Percentiles rank a stretch among this genome's conserved stretches.
phyloP scores from a whole-genome alignment of 2,113 vertebrate genomes.

The Lanius ludovicianus region DNA sequence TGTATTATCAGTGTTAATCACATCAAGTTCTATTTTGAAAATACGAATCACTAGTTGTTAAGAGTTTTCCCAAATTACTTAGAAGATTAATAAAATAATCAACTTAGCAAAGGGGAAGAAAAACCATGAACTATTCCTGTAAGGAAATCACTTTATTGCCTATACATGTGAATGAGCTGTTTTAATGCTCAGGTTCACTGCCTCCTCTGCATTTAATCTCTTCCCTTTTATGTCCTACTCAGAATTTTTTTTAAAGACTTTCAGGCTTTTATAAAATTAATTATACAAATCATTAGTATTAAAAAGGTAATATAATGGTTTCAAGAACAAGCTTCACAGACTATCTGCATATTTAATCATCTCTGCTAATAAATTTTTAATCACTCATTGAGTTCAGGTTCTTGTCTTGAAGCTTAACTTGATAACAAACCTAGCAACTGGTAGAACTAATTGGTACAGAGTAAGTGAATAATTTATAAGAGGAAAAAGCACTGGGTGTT shows the following conservation, averaged over 20 bases:
- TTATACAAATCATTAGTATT: slow-evolving; percentile 85
- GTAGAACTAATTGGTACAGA: slow-evolving; percentile 86
- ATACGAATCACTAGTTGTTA: not conserved
- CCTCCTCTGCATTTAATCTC: slow-evolving; percentile 66
- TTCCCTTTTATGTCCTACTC: slow-evolving; percentile 65
- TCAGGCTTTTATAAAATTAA: slow-evolving; percentile 78
- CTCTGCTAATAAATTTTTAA: slow-evolving; percentile 83
- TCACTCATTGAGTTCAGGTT: slow-evolving; percentile 80
- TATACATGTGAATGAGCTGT: slow-evolving; percentile 29
- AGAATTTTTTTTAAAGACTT: slow-evolving; percentile 72
- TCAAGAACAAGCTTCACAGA: slow-evolving; percentile 81
- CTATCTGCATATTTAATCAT: slow-evolving; percentile 86
- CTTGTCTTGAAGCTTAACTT: slow-evolving; percentile 84
- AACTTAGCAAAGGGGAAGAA: not conserved
- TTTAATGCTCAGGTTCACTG: slow-evolving; percentile 52
- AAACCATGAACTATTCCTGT: slow-evolving; percentile 31
- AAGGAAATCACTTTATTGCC: slow-evolving; percentile 47
- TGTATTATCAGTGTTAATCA: not conserved
- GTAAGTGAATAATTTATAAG: slow-evolving; percentile 84
- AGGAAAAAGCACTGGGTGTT: slow-evolving; percentile 70
- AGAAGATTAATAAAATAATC: slow-evolving; percentile 51
- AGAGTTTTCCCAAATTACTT: slow-evolving; percentile 47
- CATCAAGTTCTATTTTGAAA: slow-evolving; percentile 16
- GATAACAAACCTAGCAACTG: slow-evolving; percentile 83
- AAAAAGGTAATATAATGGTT: slow-evolving; percentile 83